Percentiles rank a stretch among this genome's conserved stretches.
Conservation (phyloP, 2,888 invertebrate genomes). For the Phoronis australis region DNA sequence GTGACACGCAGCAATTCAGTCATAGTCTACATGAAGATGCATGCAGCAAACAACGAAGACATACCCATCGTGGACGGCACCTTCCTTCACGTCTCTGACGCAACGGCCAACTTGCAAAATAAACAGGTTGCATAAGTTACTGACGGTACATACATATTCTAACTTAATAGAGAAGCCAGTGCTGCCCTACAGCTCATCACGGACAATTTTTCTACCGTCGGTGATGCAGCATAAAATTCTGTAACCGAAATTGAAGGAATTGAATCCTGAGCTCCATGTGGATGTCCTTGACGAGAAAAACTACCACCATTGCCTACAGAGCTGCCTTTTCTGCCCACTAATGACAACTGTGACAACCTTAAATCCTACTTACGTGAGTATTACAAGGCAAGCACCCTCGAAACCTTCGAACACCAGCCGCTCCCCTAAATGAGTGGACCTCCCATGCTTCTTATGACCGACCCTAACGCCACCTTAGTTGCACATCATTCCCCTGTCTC, state of each 20-base stretch:
- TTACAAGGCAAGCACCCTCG: slow-evolving; percentile 26
- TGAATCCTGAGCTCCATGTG: slow-evolving; percentile 3
- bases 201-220: slow-evolving; percentile 16
- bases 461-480: slow-evolving; percentile 20
- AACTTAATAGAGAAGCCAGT: slow-evolving; percentile 25
- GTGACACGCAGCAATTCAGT: slow-evolving; percentile 18
- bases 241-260: no score
- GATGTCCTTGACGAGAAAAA: slow-evolving; percentile 7
- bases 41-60: slow-evolving; percentile 21
- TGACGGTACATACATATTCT: slow-evolving; percentile 20
- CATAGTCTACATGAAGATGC: slow-evolving; percentile 26
- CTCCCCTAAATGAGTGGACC: slow-evolving; percentile 21
- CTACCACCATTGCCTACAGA: slow-evolving; percentile 15
- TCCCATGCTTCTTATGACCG: slow-evolving; percentile 21
- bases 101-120: slow-evolving; percentile 13
- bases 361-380: slow-evolving; percentile 17
- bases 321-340: slow-evolving; percentile 19
- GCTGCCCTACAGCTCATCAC: slow-evolving; percentile 21
- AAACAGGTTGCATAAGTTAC: slow-evolving; percentile 27
- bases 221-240: no score
- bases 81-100: slow-evolving; percentile 18
- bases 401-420: slow-evolving; percentile 25
- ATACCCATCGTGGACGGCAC: slow-evolving; percentile 26
- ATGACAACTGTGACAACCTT: slow-evolving; percentile 13
- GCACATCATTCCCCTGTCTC: slow-evolving; percentile 26